Evolutionary conservation across 2,113 vertebrate species (phyloP), one percentile per base, ranked within the genome.

Genomic region (Dicentrarchus labrax): DNA sequence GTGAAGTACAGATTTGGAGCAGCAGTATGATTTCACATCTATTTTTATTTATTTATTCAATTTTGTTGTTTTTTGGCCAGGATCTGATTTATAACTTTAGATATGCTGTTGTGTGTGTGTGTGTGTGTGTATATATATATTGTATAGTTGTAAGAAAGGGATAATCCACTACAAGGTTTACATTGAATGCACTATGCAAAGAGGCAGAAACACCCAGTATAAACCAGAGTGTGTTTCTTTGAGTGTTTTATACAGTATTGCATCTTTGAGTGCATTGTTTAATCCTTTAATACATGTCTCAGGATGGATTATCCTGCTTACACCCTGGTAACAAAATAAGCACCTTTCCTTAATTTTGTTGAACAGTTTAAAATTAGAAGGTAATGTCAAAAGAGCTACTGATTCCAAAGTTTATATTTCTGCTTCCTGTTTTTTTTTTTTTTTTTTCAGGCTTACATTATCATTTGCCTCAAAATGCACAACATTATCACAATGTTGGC

Each of bases 291-390:
- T 59, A 61, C 57, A 15, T 71, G 24, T 78, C n/a, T 76, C 61
- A 50, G 39, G 61, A 50, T 70, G 79, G 78, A 85, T 89, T 83
- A 80, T 80, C 51, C 76, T 45, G 39, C 41, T 64, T 78, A 68
- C n/a, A 38, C 39, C 36, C 10, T 60, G 71, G 60, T 77, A 82
- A 76, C 39, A 61, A 48, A 76, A 53, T 54, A 43, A 62, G 45
- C 48, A 78, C 36, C 17, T 60, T 66, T 2, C 19, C 12, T 59
- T 69, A 22, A 5, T 51, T 78, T 24, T 60, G 1, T 69, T 51
- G 2, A 79, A 48, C 12, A 70, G 45, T 57, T 57, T 17, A 57
- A 41, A 54, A 16, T 30, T 4, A 17, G 16, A 8, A 45, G 22
- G 36, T 22, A 24, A 36, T 61, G 30, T 74, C 43, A 74, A 17